Evolutionary conservation across 2,888 invertebrate species (phyloP).

Genomic region (Meandrusa payeni): DNA sequence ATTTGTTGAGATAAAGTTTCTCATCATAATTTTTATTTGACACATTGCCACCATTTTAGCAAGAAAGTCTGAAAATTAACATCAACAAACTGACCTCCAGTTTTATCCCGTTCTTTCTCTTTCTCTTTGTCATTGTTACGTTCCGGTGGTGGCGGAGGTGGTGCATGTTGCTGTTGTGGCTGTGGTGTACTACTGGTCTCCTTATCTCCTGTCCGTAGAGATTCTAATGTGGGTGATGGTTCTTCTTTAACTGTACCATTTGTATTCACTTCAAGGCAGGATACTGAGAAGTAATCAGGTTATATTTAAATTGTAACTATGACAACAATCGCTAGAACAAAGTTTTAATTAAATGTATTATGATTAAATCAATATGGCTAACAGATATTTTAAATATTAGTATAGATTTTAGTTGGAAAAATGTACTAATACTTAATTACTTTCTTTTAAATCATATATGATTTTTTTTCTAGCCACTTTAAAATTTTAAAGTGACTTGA

Average conservation of each 20-base stretch:
- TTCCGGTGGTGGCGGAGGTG: slow-evolving; percentile 61
- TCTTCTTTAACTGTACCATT: slow-evolving; percentile 71
- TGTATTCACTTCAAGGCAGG: slow-evolving; percentile 70
- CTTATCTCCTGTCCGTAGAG: slow-evolving; percentile 48
- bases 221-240: slow-evolving; percentile 49
- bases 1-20: too few species aligned
- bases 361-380: too few species aligned
- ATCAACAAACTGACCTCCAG: slow-evolving; percentile 51
- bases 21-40: too few species aligned
- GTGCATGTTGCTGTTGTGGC: slow-evolving; percentile 44
- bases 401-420: too few species aligned
- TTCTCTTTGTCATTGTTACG: slow-evolving; percentile 64
- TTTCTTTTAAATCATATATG: too few species aligned
- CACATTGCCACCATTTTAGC: too few species aligned
- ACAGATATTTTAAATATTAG: too few species aligned
- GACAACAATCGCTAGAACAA: slow-evolving; percentile 2
- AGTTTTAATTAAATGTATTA: too few species aligned
- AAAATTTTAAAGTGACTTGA: too few species aligned
- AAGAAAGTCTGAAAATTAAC: too few species aligned
- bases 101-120: slow-evolving; percentile 72
- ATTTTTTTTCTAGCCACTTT: too few species aligned
- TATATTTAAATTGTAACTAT: background rate
- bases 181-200: slow-evolving; percentile 43
- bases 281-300: slow-evolving; percentile 45
- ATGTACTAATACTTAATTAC: too few species aligned